These are phyloP conservation scores for Centropristis striata DNA, from an alignment of 2,113 vertebrate genomes.

Conservation along the genomic window DNA sequence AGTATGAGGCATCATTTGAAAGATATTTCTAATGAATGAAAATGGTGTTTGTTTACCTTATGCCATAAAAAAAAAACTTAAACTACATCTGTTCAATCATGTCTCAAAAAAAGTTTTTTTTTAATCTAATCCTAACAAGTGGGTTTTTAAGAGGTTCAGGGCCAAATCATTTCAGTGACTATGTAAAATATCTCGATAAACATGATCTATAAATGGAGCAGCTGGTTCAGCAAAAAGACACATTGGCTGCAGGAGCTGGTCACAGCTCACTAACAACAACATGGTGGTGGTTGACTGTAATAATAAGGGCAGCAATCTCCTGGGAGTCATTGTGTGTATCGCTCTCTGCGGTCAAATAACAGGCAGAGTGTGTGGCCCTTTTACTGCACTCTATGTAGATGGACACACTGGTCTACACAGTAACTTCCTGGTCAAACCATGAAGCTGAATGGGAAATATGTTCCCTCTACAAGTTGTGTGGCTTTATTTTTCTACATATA, in stretches of 20 bases:
- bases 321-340: constrained; percentile 18
- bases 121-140: no score
- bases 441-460: neutral
- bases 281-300: constrained; percentile 4
- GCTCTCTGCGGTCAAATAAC: constrained; percentile 34
- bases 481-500: constrained; percentile 3
- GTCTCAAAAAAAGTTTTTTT: no score
- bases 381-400: constrained; percentile 14
- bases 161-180: no score
- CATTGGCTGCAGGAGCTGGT: neutral
- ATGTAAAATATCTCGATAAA: neutral
- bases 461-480: neutral
- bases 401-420: constrained; percentile 24
- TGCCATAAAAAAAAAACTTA: no score
- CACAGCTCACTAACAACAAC: neutral
- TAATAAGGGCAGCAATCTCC: constrained; percentile 2
- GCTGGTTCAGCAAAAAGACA: neutral
- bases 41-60: no score
- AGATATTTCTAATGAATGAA: no score
- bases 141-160: no score
- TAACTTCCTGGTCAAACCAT: neutral
- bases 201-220: neutral
- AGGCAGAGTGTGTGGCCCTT: constrained; percentile 18
- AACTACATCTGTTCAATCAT: no score
- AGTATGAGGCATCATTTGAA: no score